Conservation (phyloP, 2,888 invertebrate species). For the Tenthredo amoena region DNA sequence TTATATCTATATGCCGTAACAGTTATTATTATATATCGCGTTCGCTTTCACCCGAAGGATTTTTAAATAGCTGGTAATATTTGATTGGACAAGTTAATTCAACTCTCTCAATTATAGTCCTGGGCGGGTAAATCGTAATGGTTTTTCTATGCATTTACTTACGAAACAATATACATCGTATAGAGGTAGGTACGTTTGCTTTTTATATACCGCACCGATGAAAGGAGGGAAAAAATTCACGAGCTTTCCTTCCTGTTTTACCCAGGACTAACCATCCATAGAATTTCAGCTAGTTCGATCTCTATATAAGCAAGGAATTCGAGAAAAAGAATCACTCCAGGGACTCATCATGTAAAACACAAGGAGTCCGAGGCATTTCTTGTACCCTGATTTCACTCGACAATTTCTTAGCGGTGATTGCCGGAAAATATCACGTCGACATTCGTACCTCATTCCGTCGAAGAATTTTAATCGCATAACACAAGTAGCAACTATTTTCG, state of each 20-base stretch:
- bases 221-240: conserved; percentile 11
- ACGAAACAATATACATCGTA: not conserved
- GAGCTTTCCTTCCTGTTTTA: conserved; percentile 41
- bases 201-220: not conserved
- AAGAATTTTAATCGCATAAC: conserved; percentile 21
- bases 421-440: not conserved
- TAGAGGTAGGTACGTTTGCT: not conserved
- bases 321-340: not conserved
- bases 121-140: not conserved
- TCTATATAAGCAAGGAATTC: not conserved
- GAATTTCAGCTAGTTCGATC: not conserved
- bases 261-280: conserved; percentile 24
- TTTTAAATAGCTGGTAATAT: conserved; percentile 23
- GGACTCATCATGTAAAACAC: conserved; percentile 33
- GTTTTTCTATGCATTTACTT: conserved; percentile 6
- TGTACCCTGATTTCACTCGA: conserved; percentile 20
- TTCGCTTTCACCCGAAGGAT: conserved; percentile 33
- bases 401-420: not conserved
- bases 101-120: conserved; percentile 29
- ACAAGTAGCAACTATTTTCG: not conserved
- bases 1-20: not conserved
- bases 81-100: not conserved
- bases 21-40: conserved; percentile 31
- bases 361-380: conserved; percentile 2
- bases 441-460: not conserved